Evolutionary conservation across 2,797 vertebrate genomes (phyloP).

Genomic region (Dallia pectoralis): DNA sequence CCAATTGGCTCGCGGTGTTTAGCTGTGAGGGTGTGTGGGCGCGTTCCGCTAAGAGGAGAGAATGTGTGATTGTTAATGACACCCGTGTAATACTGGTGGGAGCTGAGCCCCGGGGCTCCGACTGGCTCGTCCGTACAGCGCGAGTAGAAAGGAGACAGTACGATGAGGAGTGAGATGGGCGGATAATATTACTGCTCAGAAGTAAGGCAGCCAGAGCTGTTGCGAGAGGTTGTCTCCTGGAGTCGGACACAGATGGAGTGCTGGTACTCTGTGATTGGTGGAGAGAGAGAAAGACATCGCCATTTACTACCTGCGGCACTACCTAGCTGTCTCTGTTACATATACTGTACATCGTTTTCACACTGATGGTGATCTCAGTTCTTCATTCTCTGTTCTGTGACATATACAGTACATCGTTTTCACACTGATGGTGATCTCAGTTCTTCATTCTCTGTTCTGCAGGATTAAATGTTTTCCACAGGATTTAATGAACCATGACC

Average conservation of each 20-base stretch:
- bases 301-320: background rate
- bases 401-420: background rate
- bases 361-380: background rate
- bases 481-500: no score
- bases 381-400: no score
- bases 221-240: background rate
- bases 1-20: background rate
- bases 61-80: conserved; percentile 31
- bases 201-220: background rate
- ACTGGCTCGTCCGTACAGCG: background rate
- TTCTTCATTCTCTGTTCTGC: no score
- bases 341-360: background rate
- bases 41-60: background rate
- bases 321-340: background rate
- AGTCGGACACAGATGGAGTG: background rate
- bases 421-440: background rate
- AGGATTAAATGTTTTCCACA: no score
- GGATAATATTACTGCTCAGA: background rate
- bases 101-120: conserved; percentile 16
- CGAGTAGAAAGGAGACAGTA: background rate
- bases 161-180: background rate
- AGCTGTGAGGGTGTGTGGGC: conserved; percentile 2
- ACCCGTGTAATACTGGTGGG: conserved; percentile 23
- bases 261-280: background rate
- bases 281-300: background rate